Evolutionary conservation across 2,888 invertebrate species (phyloP).

Genomic region (Notodonta dromedarius): DNA sequence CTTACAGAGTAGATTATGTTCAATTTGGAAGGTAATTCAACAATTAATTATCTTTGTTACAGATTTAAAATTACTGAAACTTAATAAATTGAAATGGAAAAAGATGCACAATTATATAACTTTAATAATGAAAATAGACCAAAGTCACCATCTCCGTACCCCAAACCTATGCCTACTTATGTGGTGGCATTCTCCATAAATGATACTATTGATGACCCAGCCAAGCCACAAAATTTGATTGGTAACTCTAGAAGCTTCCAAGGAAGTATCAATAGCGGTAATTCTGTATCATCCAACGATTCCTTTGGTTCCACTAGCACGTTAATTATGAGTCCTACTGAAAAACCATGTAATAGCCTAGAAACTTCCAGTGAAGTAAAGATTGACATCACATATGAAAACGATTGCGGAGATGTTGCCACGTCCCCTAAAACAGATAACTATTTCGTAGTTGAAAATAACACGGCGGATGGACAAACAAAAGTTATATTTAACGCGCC

Average conservation of each 20-base stretch:
- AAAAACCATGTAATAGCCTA: constrained; percentile 18
- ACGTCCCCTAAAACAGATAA: constrained; percentile 18
- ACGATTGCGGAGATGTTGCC: constrained; percentile 28
- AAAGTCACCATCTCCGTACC: constrained; percentile 32
- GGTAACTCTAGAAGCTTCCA: constrained; percentile 39
- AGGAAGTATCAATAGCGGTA: constrained; percentile 21
- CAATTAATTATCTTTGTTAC: constrained; percentile 20
- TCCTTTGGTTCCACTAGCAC: constrained; percentile 37
- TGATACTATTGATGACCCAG: constrained; percentile 47
- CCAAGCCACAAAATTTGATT: constrained; percentile 41
- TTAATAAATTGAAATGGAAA: constrained; percentile 32
- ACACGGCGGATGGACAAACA: constrained; percentile 25
- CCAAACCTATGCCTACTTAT: constrained; percentile 40
- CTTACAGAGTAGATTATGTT: not conserved
- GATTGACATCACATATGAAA: constrained; percentile 29
- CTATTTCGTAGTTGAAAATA: constrained; percentile 23
- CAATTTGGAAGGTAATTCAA: not conserved
- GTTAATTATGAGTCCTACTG: constrained; percentile 26
- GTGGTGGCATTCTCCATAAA: constrained; percentile 51
- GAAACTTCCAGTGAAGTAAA: constrained; percentile 26
- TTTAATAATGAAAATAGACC: constrained; percentile 20
- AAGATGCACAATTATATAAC: constrained; percentile 13
- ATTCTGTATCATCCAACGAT: constrained; percentile 34
- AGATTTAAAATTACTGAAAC: constrained; percentile 21
- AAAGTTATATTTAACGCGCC: constrained; percentile 40